phyloP scores from a whole-genome alignment of 2,888 invertebrate species.

The Heterodera filipjevi region DNA sequence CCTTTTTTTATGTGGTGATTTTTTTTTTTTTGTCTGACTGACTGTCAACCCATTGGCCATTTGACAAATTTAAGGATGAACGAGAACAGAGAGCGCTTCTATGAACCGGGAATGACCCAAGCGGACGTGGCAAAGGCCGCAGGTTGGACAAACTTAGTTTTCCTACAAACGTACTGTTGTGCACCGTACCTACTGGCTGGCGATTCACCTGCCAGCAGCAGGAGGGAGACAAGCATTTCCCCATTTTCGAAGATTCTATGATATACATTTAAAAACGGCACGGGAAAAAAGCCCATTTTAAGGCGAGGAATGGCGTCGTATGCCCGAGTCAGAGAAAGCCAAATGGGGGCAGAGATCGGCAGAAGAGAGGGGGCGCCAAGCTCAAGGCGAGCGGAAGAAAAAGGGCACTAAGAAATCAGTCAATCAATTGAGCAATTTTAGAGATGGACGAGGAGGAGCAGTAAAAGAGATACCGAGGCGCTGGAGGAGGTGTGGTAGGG shows the following conservation, averaged over 20 bases:
- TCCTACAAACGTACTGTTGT: too few relatives aligned
- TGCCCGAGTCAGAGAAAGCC: conserved; percentile 1
- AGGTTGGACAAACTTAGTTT: too few relatives aligned
- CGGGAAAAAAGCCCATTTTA: background rate
- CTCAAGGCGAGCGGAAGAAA: background rate
- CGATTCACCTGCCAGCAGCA: too few relatives aligned
- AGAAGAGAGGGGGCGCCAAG: background rate
- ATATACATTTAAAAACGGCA: too few relatives aligned
- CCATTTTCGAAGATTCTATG: too few relatives aligned
- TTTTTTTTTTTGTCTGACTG: background rate
- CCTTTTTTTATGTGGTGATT: background rate
- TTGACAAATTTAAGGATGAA: conserved; percentile 7
- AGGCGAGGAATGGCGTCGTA: background rate
- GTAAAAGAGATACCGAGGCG: too few relatives aligned
- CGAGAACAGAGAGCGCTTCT: background rate
- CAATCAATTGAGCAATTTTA: too few relatives aligned
- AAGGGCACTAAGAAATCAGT: background rate
- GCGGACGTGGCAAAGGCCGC: conserved; percentile 3
- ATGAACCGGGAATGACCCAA: background rate
- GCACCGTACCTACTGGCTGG: too few relatives aligned
- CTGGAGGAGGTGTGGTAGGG: background rate
- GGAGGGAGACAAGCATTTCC: too few relatives aligned
- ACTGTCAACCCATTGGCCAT: background rate
- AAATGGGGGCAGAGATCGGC: background rate
- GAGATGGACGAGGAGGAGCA: too few relatives aligned